Evolutionary conservation across 1,140 invertebrate genomes (phyloP).

Genomic region (Drosophila lacertosa): DNA sequence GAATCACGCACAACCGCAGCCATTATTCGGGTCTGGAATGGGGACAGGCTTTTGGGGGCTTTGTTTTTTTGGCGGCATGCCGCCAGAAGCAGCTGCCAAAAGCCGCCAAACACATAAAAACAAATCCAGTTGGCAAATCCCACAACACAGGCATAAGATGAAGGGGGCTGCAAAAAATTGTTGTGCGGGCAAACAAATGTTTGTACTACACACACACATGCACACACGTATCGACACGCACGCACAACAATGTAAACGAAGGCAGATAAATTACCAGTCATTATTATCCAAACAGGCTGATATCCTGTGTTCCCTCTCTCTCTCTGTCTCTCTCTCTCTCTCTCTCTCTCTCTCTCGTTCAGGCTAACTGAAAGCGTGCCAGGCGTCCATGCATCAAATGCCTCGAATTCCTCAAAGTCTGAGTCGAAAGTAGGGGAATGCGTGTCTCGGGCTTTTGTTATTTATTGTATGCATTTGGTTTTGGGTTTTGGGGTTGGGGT

Average conservation of each 20-base stretch:
- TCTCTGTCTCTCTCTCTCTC: slow-evolving; percentile 1
- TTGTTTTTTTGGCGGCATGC: slow-evolving; percentile 25
- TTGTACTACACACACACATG: slow-evolving; percentile 50
- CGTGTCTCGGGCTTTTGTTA: slow-evolving; percentile 9
- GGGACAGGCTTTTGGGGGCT: background rate
- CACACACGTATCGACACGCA: slow-evolving; percentile 1
- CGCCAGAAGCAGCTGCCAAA: slow-evolving; percentile 22
- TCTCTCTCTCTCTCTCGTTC: background rate
- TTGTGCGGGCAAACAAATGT: slow-evolving; percentile 71
- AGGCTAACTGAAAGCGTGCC: slow-evolving; percentile 60
- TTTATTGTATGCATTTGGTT: slow-evolving; percentile 43
- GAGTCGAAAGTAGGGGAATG: background rate
- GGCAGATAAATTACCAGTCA: slow-evolving; percentile 79
- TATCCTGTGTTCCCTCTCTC: slow-evolving; percentile 22
- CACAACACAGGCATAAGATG: slow-evolving; percentile 4
- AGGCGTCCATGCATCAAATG: slow-evolving; percentile 62
- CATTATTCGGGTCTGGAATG: slow-evolving; percentile 46
- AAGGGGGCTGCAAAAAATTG: slow-evolving; percentile 26
- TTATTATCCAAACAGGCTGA: slow-evolving; percentile 77
- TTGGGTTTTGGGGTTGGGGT: too few species aligned
- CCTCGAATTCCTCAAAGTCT: slow-evolving; percentile 56
- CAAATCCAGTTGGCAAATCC: slow-evolving; percentile 67
- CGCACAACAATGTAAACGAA: slow-evolving; percentile 75
- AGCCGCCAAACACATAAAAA: slow-evolving; percentile 48
- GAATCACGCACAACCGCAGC: slow-evolving; percentile 74